Conservation (phyloP, 2,797 vertebrate species). For the Hydrophis major region DNA sequence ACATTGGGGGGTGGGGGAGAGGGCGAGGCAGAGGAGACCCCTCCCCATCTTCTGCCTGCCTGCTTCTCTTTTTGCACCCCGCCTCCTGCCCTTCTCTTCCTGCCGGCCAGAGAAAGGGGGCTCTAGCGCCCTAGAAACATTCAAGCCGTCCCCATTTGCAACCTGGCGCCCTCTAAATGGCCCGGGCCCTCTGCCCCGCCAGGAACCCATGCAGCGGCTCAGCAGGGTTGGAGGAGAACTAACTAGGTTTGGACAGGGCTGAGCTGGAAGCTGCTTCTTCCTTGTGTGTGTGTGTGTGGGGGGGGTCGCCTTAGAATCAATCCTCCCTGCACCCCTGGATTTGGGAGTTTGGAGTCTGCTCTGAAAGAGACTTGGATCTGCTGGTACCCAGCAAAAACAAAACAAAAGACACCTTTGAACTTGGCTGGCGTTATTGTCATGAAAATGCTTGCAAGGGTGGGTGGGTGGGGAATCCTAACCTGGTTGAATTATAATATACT, state of each 20-base stretch:
- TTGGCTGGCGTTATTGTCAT: not conserved
- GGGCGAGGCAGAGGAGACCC: not conserved
- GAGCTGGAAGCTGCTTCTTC: not conserved
- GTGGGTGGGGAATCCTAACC: not conserved
- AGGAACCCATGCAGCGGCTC: not conserved
- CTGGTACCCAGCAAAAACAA: not conserved
- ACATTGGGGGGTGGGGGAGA: not conserved
- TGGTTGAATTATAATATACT: not conserved
- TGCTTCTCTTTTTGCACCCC: not conserved
- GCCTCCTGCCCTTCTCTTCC: too few relatives aligned
- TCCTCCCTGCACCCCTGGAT: too few relatives aligned
- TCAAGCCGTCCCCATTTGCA: not conserved
- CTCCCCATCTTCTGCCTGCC: rapidly evolving
- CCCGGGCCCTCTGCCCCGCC: not conserved
- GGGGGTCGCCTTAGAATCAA: not conserved
- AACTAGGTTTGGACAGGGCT: not conserved
- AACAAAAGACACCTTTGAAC: not conserved
- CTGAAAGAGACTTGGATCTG: too few relatives aligned
- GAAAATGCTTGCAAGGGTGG: not conserved
- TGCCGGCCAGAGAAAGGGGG: not conserved
- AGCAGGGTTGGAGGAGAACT: not conserved
- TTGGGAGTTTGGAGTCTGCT: not conserved
- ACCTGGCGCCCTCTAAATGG: not conserved
- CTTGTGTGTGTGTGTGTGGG: too few relatives aligned
- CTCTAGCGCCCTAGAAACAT: not conserved